These are phyloP conservation scores for Arrhamphus sclerolepis DNA, from an alignment of 2,797 vertebrate species.

Conservation along the genomic window DNA sequence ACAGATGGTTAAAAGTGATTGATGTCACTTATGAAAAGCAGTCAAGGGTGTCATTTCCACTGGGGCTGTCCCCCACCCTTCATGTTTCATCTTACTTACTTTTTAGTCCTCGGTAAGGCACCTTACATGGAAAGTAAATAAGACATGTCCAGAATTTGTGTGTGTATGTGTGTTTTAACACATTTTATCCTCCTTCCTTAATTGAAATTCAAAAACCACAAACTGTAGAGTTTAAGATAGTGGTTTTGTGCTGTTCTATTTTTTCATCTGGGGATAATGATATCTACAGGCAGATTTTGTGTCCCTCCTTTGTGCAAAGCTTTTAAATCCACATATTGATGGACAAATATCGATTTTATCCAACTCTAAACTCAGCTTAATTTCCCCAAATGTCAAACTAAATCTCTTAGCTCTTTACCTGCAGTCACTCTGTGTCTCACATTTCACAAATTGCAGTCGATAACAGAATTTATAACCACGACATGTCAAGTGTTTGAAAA, in stretches of 20 bases:
- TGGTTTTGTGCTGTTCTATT: not conserved
- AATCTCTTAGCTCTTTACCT: not conserved
- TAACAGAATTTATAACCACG: conserved; percentile 1
- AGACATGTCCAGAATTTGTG: too few species aligned
- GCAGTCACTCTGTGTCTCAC: not conserved
- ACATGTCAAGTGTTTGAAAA: not conserved
- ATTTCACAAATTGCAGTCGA: not conserved
- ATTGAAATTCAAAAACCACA: too few species aligned
- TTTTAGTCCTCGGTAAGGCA: too few species aligned
- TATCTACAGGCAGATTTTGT: not conserved
- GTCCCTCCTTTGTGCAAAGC: not conserved
- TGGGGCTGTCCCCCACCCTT: too few species aligned
- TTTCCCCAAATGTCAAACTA: conserved; percentile 5
- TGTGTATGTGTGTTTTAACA: too few species aligned
- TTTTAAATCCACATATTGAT: not conserved
- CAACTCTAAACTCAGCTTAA: not conserved
- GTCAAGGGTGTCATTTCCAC: too few species aligned
- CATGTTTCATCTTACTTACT: too few species aligned
- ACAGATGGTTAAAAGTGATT: not conserved
- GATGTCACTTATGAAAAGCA: too few species aligned
- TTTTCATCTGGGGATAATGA: not conserved
- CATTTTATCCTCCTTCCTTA: too few species aligned
- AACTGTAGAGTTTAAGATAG: too few species aligned
- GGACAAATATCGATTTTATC: not conserved
- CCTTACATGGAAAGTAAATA: too few species aligned